Evolutionary conservation across 2,888 invertebrate genomes (phyloP).

Genomic region (Timema cristinae): DNA sequence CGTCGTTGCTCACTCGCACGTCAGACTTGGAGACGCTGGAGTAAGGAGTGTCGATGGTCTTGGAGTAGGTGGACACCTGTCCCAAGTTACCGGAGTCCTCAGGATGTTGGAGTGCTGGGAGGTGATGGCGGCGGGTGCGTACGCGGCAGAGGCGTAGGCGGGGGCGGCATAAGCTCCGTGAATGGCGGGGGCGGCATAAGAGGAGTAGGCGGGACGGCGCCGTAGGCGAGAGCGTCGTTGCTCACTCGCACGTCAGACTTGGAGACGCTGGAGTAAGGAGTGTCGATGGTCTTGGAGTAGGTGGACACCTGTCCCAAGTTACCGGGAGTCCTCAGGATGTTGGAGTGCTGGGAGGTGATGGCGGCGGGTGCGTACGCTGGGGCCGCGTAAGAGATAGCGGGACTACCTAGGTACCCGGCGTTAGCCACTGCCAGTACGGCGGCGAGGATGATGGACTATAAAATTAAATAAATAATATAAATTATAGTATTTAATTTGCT

Average conservation of each 20-base stretch:
- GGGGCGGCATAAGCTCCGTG: slow-evolving; percentile 31
- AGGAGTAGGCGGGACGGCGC: slow-evolving; percentile 25
- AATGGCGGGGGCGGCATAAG: slow-evolving; percentile 25
- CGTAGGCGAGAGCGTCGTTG: slow-evolving; percentile 32
- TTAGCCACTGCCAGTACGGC: no score
- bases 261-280: slow-evolving; percentile 67
- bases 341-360: slow-evolving; percentile 32
- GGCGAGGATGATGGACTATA: no score
- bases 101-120: slow-evolving; percentile 33
- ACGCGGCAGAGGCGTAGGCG: slow-evolving; percentile 21
- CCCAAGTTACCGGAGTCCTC: no score
- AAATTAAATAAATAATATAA: no score
- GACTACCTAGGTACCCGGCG: no score
- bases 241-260: slow-evolving; percentile 62
- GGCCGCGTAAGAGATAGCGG: background rate
- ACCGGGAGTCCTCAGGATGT: slow-evolving; percentile 54
- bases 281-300: slow-evolving; percentile 65
- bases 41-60: no score
- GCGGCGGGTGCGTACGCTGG: slow-evolving; percentile 33
- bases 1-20: no score
- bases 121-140: slow-evolving; percentile 33
- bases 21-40: no score
- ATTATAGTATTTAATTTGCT: no score
- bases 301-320: slow-evolving; percentile 64
- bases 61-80: no score